These are phyloP conservation scores for Emmelina monodactyla DNA, from an alignment of 2,888 invertebrate genomes.

Conservation along the genomic window DNA sequence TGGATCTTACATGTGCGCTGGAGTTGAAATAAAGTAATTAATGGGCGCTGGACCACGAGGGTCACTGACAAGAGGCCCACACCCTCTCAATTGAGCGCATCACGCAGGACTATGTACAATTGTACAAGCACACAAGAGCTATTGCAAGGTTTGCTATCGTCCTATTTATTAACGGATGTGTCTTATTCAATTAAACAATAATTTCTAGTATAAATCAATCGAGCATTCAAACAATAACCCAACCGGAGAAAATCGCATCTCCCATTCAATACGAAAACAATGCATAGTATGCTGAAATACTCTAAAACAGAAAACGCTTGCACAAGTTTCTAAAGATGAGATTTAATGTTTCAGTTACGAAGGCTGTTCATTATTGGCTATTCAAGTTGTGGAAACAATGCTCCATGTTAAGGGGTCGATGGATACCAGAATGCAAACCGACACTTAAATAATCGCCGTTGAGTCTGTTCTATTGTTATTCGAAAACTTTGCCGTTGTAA, in stretches of 20 bases:
- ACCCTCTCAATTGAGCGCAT: conserved; percentile 16
- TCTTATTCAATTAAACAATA: no score
- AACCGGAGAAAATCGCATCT: no score
- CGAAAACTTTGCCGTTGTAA: conserved; percentile 20
- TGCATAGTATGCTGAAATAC: no score
- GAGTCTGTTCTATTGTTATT: conserved; percentile 16
- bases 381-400: conserved; percentile 50
- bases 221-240: no score
- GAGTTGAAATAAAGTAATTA: conserved; percentile 58
- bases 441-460: conserved; percentile 38
- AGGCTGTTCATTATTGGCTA: conserved; percentile 44
- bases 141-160: conserved; percentile 16
- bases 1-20: conserved; percentile 40
- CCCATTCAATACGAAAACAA: no score
- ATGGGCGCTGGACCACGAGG: conserved; percentile 40
- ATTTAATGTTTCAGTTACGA: conserved; percentile 42
- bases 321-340: conserved; percentile 33
- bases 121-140: conserved; percentile 12
- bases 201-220: no score
- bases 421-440: conserved; percentile 35
- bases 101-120: conserved; percentile 9
- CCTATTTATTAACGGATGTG: no score
- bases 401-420: conserved; percentile 42
- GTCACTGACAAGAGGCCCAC: conserved; percentile 43
- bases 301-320: conserved; percentile 28